Percentiles rank a stretch among this genome's conserved stretches.
phyloP scores from a whole-genome alignment of 2,113 vertebrate genomes.

The Ameiurus melas region DNA sequence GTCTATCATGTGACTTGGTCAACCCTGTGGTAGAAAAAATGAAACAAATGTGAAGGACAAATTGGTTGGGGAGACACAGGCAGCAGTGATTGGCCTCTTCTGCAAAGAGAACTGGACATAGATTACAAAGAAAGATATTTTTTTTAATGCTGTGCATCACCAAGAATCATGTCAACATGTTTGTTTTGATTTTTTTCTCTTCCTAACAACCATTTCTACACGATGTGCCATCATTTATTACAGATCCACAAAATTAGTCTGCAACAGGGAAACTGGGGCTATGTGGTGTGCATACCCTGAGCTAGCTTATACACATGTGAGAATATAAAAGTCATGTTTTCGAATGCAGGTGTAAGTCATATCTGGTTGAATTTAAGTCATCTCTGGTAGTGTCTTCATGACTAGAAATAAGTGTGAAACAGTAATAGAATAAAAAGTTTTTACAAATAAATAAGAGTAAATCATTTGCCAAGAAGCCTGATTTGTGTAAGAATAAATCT shows the following conservation, averaged over 20 bases:
- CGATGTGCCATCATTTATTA: neutral
- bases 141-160: neutral
- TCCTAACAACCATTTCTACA: neutral
- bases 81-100: neutral
- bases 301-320: neutral
- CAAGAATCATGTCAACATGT: neutral
- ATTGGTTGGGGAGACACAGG: neutral
- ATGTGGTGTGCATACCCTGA: too few relatives aligned
- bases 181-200: neutral
- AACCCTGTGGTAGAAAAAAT: neutral
- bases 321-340: neutral
- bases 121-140: neutral
- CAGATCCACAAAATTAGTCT: neutral
- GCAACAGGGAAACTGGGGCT: too few relatives aligned
- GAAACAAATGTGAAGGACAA: neutral
- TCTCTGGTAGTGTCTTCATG: neutral
- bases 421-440: neutral
- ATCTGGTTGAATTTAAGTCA: neutral
- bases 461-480: neutral
- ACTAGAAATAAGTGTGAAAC: neutral
- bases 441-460: neutral
- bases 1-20: neutral
- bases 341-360: neutral
- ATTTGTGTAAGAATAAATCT: neutral
- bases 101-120: neutral